phyloP scores from a whole-genome alignment of 2,113 vertebrate genomes.

The Malurus cyaneus region DNA sequence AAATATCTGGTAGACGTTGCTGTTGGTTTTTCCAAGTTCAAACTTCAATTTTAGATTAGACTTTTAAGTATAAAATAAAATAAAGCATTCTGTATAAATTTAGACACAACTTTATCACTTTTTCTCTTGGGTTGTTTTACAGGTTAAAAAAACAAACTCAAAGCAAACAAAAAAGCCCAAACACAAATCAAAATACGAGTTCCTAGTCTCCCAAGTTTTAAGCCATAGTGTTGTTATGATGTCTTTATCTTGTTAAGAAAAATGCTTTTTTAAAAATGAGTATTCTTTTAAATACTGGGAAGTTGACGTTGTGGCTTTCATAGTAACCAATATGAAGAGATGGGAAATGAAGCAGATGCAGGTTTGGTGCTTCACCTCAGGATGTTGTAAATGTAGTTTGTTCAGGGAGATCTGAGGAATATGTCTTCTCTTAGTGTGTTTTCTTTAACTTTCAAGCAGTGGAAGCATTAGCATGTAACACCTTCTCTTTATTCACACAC shows the following conservation, averaged over 20 bases:
- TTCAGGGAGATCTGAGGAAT: not conserved
- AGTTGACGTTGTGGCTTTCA: not conserved
- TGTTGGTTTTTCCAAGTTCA: not conserved
- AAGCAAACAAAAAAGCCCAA: not conserved
- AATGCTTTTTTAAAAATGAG: fast-evolving
- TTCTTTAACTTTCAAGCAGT: not conserved
- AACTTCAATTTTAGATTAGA: not conserved
- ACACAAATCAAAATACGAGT: not conserved
- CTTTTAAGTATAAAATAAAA: not conserved
- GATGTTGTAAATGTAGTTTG: not conserved
- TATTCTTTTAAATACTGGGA: not conserved
- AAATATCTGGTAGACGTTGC: not conserved
- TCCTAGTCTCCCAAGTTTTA: not conserved
- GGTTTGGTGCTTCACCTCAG: not conserved
- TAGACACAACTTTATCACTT: not conserved
- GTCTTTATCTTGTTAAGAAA: not conserved
- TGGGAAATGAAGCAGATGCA: not conserved
- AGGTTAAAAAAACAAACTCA: not conserved
- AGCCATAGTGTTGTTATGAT: not conserved
- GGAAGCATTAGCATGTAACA: not conserved
- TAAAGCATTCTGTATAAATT: not conserved
- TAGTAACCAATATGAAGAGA: not conserved
- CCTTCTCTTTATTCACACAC: not conserved
- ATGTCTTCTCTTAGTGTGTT: not conserved
- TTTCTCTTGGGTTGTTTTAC: not conserved